Evolutionary conservation across 2,797 vertebrate genomes (phyloP).

Genomic region (Otolemur crassicaudatus): DNA sequence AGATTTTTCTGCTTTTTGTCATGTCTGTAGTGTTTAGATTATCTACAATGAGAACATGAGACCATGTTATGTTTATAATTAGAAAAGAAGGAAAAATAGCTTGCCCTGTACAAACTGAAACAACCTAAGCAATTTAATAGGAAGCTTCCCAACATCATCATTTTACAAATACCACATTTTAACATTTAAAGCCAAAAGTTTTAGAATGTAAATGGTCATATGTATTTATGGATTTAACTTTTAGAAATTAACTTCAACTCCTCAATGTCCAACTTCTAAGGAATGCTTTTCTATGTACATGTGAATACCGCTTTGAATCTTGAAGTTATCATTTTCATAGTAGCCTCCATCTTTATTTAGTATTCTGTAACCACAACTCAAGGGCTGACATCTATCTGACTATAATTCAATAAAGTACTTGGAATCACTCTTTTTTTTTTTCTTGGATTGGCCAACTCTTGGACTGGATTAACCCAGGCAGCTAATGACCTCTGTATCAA

Average conservation of each 20-base stretch:
- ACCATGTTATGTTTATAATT: slow-evolving; percentile 46
- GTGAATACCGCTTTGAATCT: neutral
- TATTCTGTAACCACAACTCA: neutral
- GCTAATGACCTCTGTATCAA: neutral
- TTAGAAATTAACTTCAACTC: slow-evolving; percentile 66
- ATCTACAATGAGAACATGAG: slow-evolving; percentile 38
- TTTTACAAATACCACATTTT: slow-evolving; percentile 68
- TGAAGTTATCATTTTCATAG: neutral
- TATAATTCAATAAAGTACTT: neutral
- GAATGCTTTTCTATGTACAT: neutral
- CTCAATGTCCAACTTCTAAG: slow-evolving; percentile 1
- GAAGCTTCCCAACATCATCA: slow-evolving; percentile 42
- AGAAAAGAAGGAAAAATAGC: slow-evolving; percentile 42
- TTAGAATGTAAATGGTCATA: slow-evolving; percentile 54
- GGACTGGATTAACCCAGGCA: slow-evolving; percentile 16
- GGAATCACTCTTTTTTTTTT: neutral
- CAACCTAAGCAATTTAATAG: slow-evolving; percentile 51
- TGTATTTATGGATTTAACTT: slow-evolving; percentile 70
- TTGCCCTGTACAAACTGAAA: slow-evolving; percentile 49
- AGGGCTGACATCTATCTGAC: neutral
- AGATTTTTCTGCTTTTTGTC: slow-evolving; percentile 36
- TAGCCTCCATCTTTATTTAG: neutral
- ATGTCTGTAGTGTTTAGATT: slow-evolving; percentile 20
- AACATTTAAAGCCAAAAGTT: slow-evolving; percentile 69
- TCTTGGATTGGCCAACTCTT: neutral